These are phyloP conservation scores for Stenurella melanura DNA, from an alignment of 2,888 invertebrate species.

Conservation along the genomic window DNA sequence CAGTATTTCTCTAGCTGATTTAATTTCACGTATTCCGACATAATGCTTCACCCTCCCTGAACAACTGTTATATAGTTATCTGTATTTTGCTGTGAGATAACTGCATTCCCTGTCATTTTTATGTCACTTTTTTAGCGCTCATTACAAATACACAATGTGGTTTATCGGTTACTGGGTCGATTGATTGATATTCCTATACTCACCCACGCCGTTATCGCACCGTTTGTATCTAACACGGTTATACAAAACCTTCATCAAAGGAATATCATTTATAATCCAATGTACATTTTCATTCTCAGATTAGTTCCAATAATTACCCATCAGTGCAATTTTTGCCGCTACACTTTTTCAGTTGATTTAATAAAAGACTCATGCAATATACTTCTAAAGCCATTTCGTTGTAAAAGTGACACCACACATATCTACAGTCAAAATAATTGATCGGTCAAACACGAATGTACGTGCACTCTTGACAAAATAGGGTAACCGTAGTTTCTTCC, in stretches of 20 bases:
- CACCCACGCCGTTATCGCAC: neutral
- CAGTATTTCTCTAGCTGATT: too few species aligned
- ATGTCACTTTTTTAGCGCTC: neutral
- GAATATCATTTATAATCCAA: slow-evolving; percentile 19
- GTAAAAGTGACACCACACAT: neutral
- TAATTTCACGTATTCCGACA: too few species aligned
- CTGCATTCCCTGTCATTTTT: neutral
- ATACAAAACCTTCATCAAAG: slow-evolving; percentile 16
- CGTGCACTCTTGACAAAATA: too few species aligned
- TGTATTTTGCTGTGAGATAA: too few species aligned
- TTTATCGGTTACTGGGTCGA: slow-evolving; percentile 5
- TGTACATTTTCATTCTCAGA: slow-evolving; percentile 12
- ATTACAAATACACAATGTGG: neutral
- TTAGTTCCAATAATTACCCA: slow-evolving; percentile 10
- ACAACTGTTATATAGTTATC: too few species aligned
- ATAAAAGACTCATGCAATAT: neutral
- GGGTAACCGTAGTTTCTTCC: too few species aligned
- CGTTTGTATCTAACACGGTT: slow-evolving; percentile 5
- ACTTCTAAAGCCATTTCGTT: too few species aligned
- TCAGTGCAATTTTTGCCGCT: slow-evolving; percentile 2
- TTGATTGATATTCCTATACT: slow-evolving; percentile 2
- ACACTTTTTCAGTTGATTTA: neutral
- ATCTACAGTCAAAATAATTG: too few species aligned
- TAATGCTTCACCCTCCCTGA: too few species aligned
- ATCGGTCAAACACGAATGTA: too few species aligned